Percentiles rank a stretch among this genome's conserved stretches.
These are phyloP conservation scores for Acronicta psi DNA, from an alignment of 2,888 invertebrate species.

Conservation along the genomic window DNA sequence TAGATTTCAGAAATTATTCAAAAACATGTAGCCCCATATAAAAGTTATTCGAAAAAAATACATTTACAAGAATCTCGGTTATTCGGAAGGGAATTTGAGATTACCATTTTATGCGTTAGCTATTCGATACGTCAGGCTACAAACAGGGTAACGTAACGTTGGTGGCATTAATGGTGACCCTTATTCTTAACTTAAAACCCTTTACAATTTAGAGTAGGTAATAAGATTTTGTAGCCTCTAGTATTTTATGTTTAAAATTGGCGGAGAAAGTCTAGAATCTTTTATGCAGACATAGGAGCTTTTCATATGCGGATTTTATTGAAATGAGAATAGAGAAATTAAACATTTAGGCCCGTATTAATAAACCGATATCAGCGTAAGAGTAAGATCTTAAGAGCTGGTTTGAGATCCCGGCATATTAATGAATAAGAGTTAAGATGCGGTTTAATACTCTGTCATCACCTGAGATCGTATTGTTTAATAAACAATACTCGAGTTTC, in stretches of 20 bases:
- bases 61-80: conserved; percentile 46
- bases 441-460: too few relatives aligned
- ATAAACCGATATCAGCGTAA: too few relatives aligned
- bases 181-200: conserved; percentile 54
- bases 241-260: conserved; percentile 21
- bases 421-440: too few relatives aligned
- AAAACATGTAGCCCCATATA: conserved; percentile 43
- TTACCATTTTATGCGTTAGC: conserved; percentile 71
- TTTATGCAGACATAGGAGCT: neutral
- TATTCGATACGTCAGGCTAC: conserved; percentile 64
- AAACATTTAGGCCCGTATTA: too few relatives aligned
- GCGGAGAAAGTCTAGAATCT: neutral
- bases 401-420: too few relatives aligned
- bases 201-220: conserved; percentile 35
- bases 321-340: too few relatives aligned
- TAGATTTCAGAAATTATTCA: conserved; percentile 32
- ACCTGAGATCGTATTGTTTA: too few relatives aligned
- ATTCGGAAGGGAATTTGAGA: conserved; percentile 53
- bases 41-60: conserved; percentile 50
- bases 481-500: too few relatives aligned
- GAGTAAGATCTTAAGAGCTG: too few relatives aligned
- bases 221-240: conserved; percentile 42
- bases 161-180: conserved; percentile 65
- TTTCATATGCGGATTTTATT: too few relatives aligned
- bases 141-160: conserved; percentile 64